These are phyloP conservation scores for Endomychus coccineus DNA, from an alignment of 2,888 invertebrate species.

Conservation along the genomic window DNA sequence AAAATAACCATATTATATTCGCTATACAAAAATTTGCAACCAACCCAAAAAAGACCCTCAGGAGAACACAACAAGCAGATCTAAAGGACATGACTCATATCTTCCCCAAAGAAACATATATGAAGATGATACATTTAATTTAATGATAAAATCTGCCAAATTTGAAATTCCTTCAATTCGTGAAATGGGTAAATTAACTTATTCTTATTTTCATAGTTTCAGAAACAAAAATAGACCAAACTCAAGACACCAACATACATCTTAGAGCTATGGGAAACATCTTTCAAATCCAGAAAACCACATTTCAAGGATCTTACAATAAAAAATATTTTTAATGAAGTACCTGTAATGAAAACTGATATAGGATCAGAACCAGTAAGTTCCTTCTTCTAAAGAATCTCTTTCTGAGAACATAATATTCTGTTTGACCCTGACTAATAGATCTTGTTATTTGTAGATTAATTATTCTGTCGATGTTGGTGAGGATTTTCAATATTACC, in stretches of 20 bases:
- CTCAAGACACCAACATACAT: background rate
- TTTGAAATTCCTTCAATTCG: too few relatives aligned
- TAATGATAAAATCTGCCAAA: too few relatives aligned
- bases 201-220: background rate
- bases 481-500: too few relatives aligned
- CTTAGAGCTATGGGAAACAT: background rate
- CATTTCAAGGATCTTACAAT: slow-evolving; percentile 2
- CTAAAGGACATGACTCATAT: background rate
- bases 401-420: too few relatives aligned
- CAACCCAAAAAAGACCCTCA: slow-evolving; percentile 1
- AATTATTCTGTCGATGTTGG: too few relatives aligned
- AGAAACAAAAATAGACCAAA: background rate
- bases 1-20: slow-evolving; percentile 3
- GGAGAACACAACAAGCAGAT: background rate
- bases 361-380: slow-evolving; percentile 3
- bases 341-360: background rate
- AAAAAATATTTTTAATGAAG: background rate
- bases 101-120: background rate
- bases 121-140: too few relatives aligned
- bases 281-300: background rate
- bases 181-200: too few relatives aligned
- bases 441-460: too few relatives aligned
- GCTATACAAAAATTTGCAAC: background rate
- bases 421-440: too few relatives aligned
- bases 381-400: slow-evolving; percentile 1